Percentiles rank a stretch among this genome's conserved stretches.
These are phyloP conservation scores for Rana temporaria DNA, from an alignment of 2,113 vertebrate species.

Conservation along the genomic window DNA sequence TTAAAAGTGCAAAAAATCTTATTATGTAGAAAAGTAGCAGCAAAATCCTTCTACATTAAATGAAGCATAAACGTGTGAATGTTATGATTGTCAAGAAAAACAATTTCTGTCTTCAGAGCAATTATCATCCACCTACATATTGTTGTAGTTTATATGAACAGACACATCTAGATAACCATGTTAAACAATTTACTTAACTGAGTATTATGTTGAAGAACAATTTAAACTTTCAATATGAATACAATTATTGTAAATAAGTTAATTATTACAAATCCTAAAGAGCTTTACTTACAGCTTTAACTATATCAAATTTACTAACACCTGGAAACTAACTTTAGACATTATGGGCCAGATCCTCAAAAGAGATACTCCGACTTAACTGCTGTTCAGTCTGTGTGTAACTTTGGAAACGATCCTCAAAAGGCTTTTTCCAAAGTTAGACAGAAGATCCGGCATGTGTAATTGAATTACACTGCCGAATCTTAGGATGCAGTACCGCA, in stretches of 20 bases:
- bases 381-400: too few species aligned
- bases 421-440: too few species aligned
- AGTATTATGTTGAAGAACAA: neutral
- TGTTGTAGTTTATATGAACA: neutral
- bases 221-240: neutral
- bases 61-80: neutral
- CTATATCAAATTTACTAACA: neutral
- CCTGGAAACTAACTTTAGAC: too few species aligned
- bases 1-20: neutral
- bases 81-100: constrained; percentile 6
- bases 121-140: constrained; percentile 9
- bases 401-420: too few species aligned
- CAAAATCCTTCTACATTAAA: neutral
- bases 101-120: neutral
- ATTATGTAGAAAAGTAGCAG: too few species aligned
- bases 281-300: neutral
- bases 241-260: neutral
- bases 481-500: too few species aligned
- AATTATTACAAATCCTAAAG: neutral
- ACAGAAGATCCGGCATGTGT: too few species aligned
- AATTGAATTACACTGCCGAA: too few species aligned
- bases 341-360: too few species aligned
- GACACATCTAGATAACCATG: neutral
- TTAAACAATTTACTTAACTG: neutral
- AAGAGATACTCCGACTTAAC: too few species aligned